Base-by-base conservation (phyloP, 1,140 invertebrate species). In the Drosophila funebris region DNA sequence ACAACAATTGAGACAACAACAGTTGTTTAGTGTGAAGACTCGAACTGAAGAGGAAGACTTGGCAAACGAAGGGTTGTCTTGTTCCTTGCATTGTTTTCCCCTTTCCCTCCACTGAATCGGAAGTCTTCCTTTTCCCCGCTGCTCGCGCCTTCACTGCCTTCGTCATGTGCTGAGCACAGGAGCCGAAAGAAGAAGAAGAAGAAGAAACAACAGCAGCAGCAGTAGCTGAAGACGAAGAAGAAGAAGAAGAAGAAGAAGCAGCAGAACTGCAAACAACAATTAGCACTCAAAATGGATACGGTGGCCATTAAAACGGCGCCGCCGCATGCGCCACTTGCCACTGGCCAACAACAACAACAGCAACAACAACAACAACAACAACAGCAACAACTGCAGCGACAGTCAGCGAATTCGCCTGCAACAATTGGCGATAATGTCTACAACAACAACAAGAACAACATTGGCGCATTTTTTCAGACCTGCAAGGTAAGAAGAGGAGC, bases 391-490 rank as follows among this genome's bases (percentile, higher is more conserved):
- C 68, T 46, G n/a, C 81, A 50, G 11, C 77, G 67, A 11, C 75
- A 71, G 4, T 43, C 29, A 33, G 41, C 61, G 37, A 70, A 78
- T 44, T 61, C 71, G 24, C 46, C 37, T 13, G 48, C 66, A 57
- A 27, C 81, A 85, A 83, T 68, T 83, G 48, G 52, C 63, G 56
- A 46, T 53, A 56, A 61, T 58, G 67, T 70, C 29, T 56, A 36
- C 60, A 67, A 53, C 70, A 50, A 50, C 53, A 66, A 57, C 53
- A 90, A 83, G 61, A 78, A 80, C 64, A 90, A 73, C 63, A 76
- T 92, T 82, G 91, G 91, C 58, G 91, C 91, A 29, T 91, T 92
- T 53, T 92, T 92, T 63, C 91, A 92, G 73, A 92, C 90, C 62
- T 92, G 91, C 91, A 92, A 92, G 91, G 91, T 92, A 91, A 52